Base-by-base conservation (phyloP, 2,888 invertebrate genomes). In the Synanthedon formicaeformis region DNA sequence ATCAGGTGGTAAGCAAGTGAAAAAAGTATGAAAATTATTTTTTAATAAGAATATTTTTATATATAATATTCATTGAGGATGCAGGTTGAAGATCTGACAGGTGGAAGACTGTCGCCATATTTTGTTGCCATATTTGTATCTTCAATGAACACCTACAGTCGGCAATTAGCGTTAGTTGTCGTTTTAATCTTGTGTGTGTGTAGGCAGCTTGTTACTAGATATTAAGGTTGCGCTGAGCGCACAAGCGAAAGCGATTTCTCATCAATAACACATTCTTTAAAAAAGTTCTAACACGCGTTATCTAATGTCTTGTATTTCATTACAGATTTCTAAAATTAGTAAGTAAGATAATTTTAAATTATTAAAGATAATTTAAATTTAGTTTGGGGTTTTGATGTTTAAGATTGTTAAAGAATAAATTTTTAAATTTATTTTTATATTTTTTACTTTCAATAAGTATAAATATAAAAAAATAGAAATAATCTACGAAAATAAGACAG, bases 121-220 rank as follows among this genome's bases (percentile, higher is more conserved):
- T 62, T 40, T 13, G 53, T 59, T 58, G 41, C 71, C 69, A 65
- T 72, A 73, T 67, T 62, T 66, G 72, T 63, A 56, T 48, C 54
- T 56, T 53, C 60, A 61, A 56, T 60, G 66, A 56, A 64, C 69
- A 71, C 64, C 66, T 71, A 67, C 64, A 52, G 57, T 53, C 57
- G 48, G 66, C 70, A 78, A 80, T 79, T 79, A 80, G 72, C 61
- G 58, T 58, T 58, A 61, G 56, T 52, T 60, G 60, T 66, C 64
- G 64, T 73, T 75, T 72, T 73, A 63, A 66, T 73, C 66, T 63
- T 71, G 57, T 60, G 62, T 34, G 34, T 10, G 34, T 34, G 34
- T 34, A 34, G 34, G 34, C 58, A 59, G 61, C 61, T 66, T 59
- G 62, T 60, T 63, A 61, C 60, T 60, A 53, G 45, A 45, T 57